phyloP scores from a whole-genome alignment of 2,797 vertebrate species.

The Rhincodon typus region DNA sequence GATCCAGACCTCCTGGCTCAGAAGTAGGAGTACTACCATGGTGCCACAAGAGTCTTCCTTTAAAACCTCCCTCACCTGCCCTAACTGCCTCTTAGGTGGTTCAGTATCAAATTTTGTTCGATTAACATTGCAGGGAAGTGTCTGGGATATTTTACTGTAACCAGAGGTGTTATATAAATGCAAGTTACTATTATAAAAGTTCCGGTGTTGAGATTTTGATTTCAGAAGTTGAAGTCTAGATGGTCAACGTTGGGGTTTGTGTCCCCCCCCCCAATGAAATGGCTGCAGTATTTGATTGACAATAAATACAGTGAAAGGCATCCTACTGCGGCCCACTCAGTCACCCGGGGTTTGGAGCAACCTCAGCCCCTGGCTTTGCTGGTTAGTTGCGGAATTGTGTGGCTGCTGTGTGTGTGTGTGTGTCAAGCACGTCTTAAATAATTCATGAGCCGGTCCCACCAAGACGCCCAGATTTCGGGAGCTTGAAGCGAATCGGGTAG shows the following conservation, averaged over 20 bases:
- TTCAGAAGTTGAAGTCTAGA: not conserved
- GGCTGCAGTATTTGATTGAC: not conserved
- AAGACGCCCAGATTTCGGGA: not conserved
- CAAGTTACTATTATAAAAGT: not conserved
- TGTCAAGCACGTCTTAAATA: slow-evolving; percentile 1
- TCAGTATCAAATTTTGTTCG: not conserved
- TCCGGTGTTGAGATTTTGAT: not conserved
- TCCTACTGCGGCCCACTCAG: too few species aligned
- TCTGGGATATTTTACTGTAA: not conserved
- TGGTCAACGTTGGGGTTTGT: not conserved
- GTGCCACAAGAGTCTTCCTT: too few species aligned
- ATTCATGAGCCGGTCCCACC: slow-evolving; percentile 25
- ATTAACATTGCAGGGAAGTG: not conserved
- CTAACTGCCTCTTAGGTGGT: not conserved
- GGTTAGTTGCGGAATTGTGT: not conserved
- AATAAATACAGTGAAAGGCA: not conserved
- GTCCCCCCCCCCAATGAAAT: too few species aligned
- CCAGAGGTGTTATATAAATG: not conserved
- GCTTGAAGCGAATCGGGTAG: not conserved
- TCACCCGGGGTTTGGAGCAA: not conserved
- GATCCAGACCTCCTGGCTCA: too few species aligned
- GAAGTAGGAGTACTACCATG: too few species aligned
- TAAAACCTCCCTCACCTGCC: not conserved
- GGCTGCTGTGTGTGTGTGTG: not conserved
- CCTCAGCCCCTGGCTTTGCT: not conserved